Percentiles rank a stretch among this genome's conserved stretches.
phyloP scores from a whole-genome alignment of 2,113 vertebrate genomes.

The Mormoops blainvillei region DNA sequence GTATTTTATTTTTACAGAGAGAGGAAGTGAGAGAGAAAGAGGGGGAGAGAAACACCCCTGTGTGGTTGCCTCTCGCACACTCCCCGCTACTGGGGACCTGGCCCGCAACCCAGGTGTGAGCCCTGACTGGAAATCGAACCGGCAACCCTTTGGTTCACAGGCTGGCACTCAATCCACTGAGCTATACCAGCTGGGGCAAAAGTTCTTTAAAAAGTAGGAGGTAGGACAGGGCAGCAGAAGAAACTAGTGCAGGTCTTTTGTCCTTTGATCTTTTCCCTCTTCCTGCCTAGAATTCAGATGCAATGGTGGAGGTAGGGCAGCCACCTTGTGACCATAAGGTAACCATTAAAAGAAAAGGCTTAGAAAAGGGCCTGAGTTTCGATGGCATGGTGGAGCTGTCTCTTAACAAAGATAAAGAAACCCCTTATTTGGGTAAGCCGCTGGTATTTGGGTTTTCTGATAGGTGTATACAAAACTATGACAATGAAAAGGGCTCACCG shows the following conservation, averaged over 20 bases:
- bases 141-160: no score
- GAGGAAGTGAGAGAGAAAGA: no score
- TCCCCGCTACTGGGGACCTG: no score
- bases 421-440: not conserved
- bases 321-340: not conserved
- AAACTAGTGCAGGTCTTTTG: not conserved
- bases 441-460: not conserved
- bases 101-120: no score
- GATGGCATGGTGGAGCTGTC: not conserved
- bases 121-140: no score
- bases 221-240: not conserved
- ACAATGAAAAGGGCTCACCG: not conserved
- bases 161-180: no score
- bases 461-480: not conserved
- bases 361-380: not conserved
- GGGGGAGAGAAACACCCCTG: no score
- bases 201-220: not conserved
- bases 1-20: no score
- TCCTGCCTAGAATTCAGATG: not conserved
- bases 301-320: not conserved
- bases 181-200: no score
- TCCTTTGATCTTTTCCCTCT: not conserved
- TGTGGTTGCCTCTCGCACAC: no score
- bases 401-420: not conserved
- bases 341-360: not conserved